Percentiles rank a stretch among this genome's conserved stretches.
Conservation (phyloP, 2,888 invertebrate species). For the Melikaiella ostensackeni region DNA sequence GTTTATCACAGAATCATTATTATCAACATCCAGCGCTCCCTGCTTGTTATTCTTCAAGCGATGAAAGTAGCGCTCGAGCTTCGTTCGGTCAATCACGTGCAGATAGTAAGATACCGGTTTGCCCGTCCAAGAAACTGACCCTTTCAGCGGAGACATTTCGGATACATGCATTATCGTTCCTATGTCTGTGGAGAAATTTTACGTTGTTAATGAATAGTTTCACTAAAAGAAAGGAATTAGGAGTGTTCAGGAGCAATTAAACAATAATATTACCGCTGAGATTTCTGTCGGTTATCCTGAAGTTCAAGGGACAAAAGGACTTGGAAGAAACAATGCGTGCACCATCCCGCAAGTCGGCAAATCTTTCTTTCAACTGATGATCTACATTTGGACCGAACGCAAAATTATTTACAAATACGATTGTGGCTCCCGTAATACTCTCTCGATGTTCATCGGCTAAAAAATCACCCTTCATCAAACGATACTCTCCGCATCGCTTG, state of each 20-base stretch:
- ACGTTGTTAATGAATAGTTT: background rate
- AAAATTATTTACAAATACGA: slow-evolving; percentile 99
- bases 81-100: slow-evolving; percentile 98
- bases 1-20: slow-evolving; percentile 76
- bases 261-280: slow-evolving; percentile 84
- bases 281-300: slow-evolving; percentile 98
- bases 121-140: slow-evolving; percentile 99
- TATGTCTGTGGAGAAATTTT: slow-evolving; percentile 83
- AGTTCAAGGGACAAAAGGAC: slow-evolving; percentile 99
- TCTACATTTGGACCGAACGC: slow-evolving; percentile 99
- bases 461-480: slow-evolving; percentile 96
- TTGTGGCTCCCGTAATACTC: slow-evolving; percentile 94
- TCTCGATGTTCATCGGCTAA: slow-evolving; percentile 94
- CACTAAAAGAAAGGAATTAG: background rate
- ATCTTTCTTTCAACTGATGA: slow-evolving; percentile 96
- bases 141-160: slow-evolving; percentile 95
- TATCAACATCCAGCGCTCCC: slow-evolving; percentile 70
- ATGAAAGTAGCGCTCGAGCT: slow-evolving; percentile 97
- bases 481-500: slow-evolving; percentile 94
- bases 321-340: slow-evolving; percentile 99
- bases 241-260: background rate
- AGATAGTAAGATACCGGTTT: slow-evolving; percentile 99
- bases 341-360: slow-evolving; percentile 96
- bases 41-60: slow-evolving; percentile 87
- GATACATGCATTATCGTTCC: slow-evolving; percentile 99